Conservation (phyloP, 2,797 vertebrate genomes). For the Xenopus petersii region DNA sequence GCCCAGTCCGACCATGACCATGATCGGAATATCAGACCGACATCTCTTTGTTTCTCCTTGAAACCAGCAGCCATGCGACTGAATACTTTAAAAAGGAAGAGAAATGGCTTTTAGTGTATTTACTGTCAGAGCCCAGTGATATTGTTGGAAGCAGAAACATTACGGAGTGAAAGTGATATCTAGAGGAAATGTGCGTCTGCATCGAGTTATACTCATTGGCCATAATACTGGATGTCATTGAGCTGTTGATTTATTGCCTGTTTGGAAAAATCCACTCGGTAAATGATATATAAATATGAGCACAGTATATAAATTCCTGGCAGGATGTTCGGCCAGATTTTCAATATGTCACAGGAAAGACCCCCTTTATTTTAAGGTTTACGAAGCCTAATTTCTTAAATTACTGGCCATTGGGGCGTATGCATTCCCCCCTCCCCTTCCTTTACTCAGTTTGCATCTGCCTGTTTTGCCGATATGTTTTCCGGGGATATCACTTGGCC, state of each 20-base stretch:
- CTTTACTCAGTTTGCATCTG: neutral
- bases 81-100: neutral
- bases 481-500: neutral
- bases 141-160: neutral
- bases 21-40: too few relatives aligned
- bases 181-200: conserved; percentile 15
- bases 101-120: neutral
- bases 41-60: too few relatives aligned
- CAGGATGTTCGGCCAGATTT: conserved; percentile 21
- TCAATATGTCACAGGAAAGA: conserved; percentile 17
- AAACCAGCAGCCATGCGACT: too few relatives aligned
- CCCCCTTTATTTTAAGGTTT: conserved; percentile 6
- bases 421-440: neutral
- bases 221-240: conserved; percentile 15
- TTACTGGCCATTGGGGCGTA: conserved; percentile 9
- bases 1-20: too few relatives aligned
- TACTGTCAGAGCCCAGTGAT: neutral
- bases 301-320: conserved; percentile 38
- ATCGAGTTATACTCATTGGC: conserved; percentile 29
- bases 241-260: conserved; percentile 31
- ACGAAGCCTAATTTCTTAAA: neutral
- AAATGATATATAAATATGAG: conserved; percentile 40
- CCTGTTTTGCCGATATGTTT: neutral
- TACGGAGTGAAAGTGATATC: conserved; percentile 1
- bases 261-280: conserved; percentile 16